phyloP scores from a whole-genome alignment of 2,888 invertebrate species.

The Miltochrista miniata region DNA sequence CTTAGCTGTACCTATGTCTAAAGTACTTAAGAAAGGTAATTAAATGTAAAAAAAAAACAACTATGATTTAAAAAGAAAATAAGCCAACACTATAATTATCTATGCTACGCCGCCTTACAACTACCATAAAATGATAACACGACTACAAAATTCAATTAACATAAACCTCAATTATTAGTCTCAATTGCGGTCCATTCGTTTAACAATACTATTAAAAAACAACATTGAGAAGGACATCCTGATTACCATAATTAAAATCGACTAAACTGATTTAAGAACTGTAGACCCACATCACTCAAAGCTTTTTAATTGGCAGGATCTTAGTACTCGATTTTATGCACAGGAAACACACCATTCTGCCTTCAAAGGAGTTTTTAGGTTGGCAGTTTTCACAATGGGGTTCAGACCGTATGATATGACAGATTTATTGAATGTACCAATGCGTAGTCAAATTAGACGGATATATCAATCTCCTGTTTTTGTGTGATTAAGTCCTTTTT shows the following conservation, averaged over 20 bases:
- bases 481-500: slow-evolving; percentile 47
- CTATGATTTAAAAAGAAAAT: too few species aligned
- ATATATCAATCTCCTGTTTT: slow-evolving; percentile 76
- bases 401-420: slow-evolving; percentile 77
- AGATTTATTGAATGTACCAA: slow-evolving; percentile 69
- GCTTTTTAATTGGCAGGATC: slow-evolving; percentile 67
- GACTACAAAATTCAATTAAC: slow-evolving; percentile 30
- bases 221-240: slow-evolving; percentile 60
- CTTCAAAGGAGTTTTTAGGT: slow-evolving; percentile 69
- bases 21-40: background rate
- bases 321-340: slow-evolving; percentile 45
- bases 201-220: slow-evolving; percentile 49
- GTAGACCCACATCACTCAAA: slow-evolving; percentile 66
- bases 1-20: background rate
- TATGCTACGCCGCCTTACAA: background rate
- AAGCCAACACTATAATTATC: background rate
- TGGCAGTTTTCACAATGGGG: slow-evolving; percentile 54
- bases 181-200: slow-evolving; percentile 28
- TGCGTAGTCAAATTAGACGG: slow-evolving; percentile 78
- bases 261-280: slow-evolving; percentile 64
- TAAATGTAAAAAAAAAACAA: background rate
- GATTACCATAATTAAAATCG: slow-evolving; percentile 65
- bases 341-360: slow-evolving; percentile 72
- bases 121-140: slow-evolving; percentile 13
- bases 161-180: slow-evolving; percentile 33